Percentiles rank a stretch among this genome's conserved stretches.
Evolutionary conservation across 2,113 vertebrate species (phyloP).

Genomic region (Fregetta grallaria): DNA sequence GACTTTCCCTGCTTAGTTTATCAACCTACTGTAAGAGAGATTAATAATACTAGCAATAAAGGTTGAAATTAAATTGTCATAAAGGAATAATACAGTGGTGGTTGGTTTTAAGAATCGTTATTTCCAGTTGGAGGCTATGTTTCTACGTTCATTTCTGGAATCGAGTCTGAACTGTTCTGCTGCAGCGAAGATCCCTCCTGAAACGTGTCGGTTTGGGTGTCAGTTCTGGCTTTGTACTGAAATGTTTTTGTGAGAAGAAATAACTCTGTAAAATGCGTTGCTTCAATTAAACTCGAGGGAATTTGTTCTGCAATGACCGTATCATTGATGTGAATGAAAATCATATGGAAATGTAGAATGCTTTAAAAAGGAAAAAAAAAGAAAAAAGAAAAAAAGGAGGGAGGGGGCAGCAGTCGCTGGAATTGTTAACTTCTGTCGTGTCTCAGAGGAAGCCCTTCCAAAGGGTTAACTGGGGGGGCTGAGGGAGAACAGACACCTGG

Average conservation of each 20-base stretch:
- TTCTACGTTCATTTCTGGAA: fast-evolving
- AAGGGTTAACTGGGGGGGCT: constrained; percentile 66
- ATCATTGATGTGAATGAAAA: not conserved
- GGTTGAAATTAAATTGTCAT: not conserved
- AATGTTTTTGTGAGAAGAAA: not conserved
- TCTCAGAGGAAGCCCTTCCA: constrained; percentile 5
- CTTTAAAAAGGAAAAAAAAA: not conserved
- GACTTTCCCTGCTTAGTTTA: not conserved
- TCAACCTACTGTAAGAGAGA: not conserved
- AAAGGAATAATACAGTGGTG: not conserved
- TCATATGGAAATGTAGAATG: not conserved
- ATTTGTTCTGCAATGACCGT: not conserved
- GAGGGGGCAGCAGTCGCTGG: not conserved
- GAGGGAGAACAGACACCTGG: constrained; percentile 63
- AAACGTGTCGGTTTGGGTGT: not conserved
- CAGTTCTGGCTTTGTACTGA: not conserved
- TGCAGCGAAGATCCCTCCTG: not conserved
- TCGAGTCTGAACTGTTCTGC: fast-evolving
- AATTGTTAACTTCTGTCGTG: not conserved
- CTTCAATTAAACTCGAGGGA: not conserved
- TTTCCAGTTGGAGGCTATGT: not conserved
- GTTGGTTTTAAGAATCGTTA: not conserved
- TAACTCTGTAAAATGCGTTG: not conserved
- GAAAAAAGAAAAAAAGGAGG: too few species aligned
- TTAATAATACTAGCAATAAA: not conserved